Percentiles rank a stretch among this genome's conserved stretches.
Conservation (phyloP, 2,888 invertebrate genomes). For the Netelia fuscicornis region DNA sequence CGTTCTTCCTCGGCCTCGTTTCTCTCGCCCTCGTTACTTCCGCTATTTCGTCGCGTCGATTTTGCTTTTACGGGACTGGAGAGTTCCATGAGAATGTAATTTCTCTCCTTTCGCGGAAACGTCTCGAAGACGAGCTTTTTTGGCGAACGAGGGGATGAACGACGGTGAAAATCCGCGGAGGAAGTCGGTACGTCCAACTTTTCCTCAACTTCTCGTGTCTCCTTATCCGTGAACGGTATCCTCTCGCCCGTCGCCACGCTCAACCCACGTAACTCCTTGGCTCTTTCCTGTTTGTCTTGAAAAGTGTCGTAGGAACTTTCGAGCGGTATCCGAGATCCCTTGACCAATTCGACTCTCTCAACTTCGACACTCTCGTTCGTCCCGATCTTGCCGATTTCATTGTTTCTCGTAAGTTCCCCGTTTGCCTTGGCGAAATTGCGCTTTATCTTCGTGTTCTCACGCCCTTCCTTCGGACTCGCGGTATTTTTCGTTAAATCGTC, state of each 20-base stretch:
- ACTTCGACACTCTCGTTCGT: slow-evolving; percentile 29
- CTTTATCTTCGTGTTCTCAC: slow-evolving; percentile 5
- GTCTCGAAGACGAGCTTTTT: slow-evolving; percentile 72
- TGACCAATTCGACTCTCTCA: slow-evolving; percentile 27
- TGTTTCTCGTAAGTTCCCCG: slow-evolving; percentile 8
- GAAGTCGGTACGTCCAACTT: slow-evolving; percentile 41
- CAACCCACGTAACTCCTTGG: not conserved
- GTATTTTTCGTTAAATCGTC: not conserved
- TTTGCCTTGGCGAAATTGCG: slow-evolving; percentile 25
- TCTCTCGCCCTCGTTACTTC: slow-evolving; percentile 43
- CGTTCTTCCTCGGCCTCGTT: slow-evolving; percentile 42
- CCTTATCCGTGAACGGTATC: not conserved
- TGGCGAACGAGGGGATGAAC: slow-evolving; percentile 67
- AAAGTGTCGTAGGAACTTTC: slow-evolving; percentile 32
- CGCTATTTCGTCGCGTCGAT: slow-evolving; percentile 50
- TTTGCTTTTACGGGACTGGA: slow-evolving; percentile 75
- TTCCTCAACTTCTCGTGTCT: slow-evolving; percentile 48
- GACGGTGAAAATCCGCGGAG: slow-evolving; percentile 22
- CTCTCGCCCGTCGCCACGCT: not conserved
- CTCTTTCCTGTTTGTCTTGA: slow-evolving; percentile 28
- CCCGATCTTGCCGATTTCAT: slow-evolving; percentile 16
- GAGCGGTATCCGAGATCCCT: not conserved
- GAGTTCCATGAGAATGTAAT: slow-evolving; percentile 78
- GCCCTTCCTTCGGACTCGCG: not conserved
- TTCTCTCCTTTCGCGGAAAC: slow-evolving; percentile 77